Conservation (phyloP, 1,140 invertebrate species). For the Stegodyphus mimosarum region DNA sequence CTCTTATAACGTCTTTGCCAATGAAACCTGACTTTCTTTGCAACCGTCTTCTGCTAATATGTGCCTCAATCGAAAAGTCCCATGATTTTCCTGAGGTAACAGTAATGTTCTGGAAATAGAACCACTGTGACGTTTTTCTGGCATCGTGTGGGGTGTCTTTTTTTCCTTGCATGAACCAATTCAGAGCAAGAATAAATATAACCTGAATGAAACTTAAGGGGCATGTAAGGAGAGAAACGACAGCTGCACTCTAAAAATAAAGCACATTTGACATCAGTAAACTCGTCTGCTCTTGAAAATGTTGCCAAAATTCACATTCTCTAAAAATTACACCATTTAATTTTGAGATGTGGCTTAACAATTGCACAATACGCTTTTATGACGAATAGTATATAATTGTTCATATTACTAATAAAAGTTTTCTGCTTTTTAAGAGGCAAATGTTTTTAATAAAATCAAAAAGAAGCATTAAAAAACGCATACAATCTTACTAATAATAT, state of each 20-base stretch:
- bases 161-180: conserved; percentile 35
- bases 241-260: not conserved
- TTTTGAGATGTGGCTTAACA: no score
- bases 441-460: no score
- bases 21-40: conserved; percentile 81
- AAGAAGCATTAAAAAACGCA: no score
- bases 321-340: no score
- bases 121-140: conserved; percentile 29
- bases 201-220: not conserved
- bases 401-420: no score
- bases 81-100: conserved; percentile 28
- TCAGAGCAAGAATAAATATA: conserved; percentile 21
- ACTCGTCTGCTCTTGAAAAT: not conserved
- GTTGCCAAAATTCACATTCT: not conserved
- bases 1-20: conserved; percentile 78
- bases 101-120: conserved; percentile 53
- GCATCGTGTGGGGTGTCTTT: conserved; percentile 44
- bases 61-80: conserved; percentile 72
- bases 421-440: no score
- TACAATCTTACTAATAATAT: no score
- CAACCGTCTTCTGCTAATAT: conserved; percentile 83
- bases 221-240: not conserved
- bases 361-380: no score
- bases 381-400: no score
- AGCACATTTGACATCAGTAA: not conserved